phyloP scores from a whole-genome alignment of 2,113 vertebrate species.

The Crotalus helleri region DNA sequence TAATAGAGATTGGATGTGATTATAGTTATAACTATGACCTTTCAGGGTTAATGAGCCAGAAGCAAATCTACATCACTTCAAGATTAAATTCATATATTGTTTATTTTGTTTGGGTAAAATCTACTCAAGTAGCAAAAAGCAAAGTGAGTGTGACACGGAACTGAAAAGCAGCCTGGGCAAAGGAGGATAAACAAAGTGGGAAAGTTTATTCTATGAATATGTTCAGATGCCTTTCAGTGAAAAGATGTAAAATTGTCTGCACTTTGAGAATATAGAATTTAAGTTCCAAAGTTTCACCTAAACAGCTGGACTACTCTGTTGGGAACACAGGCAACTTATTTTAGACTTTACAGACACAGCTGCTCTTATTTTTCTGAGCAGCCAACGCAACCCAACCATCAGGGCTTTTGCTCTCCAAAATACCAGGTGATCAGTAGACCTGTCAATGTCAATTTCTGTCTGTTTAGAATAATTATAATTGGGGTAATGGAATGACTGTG shows the following conservation, averaged over 20 bases:
- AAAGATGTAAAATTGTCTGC: neutral
- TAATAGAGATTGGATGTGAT: neutral
- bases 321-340: neutral
- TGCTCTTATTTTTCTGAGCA: constrained; percentile 13
- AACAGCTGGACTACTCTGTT: neutral
- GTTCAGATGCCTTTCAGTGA: neutral
- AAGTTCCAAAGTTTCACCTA: neutral
- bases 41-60: neutral
- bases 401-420: constrained; percentile 27
- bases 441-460: constrained; percentile 31
- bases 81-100: neutral
- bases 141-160: neutral
- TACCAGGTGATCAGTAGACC: constrained; percentile 18
- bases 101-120: neutral
- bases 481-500: constrained; percentile 16
- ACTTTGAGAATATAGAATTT: neutral
- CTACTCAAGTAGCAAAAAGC: neutral
- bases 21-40: neutral
- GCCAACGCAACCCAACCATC: constrained; percentile 25
- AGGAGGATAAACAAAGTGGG: neutral
- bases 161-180: neutral
- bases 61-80: neutral
- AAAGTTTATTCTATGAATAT: neutral
- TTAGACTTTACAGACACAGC: constrained; percentile 5
- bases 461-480: constrained; percentile 22